These are phyloP conservation scores for Bombus fervidus DNA, from an alignment of 1,140 invertebrate species.

Conservation along the genomic window DNA sequence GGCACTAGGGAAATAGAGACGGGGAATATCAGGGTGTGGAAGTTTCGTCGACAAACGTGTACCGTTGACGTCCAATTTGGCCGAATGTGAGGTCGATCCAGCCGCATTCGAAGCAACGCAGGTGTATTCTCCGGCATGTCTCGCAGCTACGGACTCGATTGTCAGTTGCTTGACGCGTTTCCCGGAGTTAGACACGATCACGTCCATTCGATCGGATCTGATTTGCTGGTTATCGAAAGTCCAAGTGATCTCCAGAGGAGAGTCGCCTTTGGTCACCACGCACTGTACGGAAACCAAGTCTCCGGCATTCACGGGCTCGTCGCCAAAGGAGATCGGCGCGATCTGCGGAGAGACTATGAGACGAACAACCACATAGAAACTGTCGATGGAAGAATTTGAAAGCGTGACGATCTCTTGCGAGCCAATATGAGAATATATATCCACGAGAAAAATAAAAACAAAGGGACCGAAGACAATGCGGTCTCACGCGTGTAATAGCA, in stretches of 20 bases:
- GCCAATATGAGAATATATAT: not conserved
- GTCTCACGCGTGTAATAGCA: not conserved
- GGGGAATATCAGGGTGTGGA: not conserved
- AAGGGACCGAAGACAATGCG: not conserved
- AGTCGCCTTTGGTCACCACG: slow-evolving; percentile 88
- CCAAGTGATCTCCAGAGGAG: slow-evolving; percentile 88
- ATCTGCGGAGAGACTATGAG: slow-evolving; percentile 85
- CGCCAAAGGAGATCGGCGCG: slow-evolving; percentile 86
- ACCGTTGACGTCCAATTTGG: slow-evolving; percentile 90
- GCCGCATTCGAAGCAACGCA: slow-evolving; percentile 90
- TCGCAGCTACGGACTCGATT: slow-evolving; percentile 88
- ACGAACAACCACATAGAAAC: slow-evolving; percentile 53
- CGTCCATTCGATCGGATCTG: slow-evolving; percentile 72
- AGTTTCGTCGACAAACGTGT: slow-evolving; percentile 66
- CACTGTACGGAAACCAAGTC: slow-evolving; percentile 88
- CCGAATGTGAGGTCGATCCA: slow-evolving; percentile 86
- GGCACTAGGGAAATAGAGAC: not conserved
- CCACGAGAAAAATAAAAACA: not conserved
- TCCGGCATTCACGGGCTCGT: slow-evolving; percentile 88
- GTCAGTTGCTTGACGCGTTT: slow-evolving; percentile 84
- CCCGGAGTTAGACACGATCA: slow-evolving; percentile 82
- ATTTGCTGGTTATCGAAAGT: slow-evolving; percentile 81
- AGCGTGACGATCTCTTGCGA: not conserved
- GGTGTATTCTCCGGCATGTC: slow-evolving; percentile 90
- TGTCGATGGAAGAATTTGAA: not conserved